Evolutionary conservation across 2,113 vertebrate species (phyloP).

Genomic region (Zapornia atra): DNA sequence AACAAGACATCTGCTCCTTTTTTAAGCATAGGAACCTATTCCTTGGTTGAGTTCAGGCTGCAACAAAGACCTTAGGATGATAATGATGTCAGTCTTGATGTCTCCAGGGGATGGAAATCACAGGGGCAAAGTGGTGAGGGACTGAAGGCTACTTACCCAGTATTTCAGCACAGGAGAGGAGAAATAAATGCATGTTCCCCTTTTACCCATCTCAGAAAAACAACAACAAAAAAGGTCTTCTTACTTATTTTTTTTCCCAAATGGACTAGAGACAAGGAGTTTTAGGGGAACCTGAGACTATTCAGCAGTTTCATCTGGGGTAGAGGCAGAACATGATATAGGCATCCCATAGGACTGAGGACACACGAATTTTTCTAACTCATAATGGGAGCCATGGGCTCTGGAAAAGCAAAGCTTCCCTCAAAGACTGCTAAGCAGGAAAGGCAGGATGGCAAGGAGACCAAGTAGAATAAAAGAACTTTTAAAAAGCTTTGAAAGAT

Average conservation of each 20-base stretch:
- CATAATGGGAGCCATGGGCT: neutral
- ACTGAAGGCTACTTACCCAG: constrained; percentile 29
- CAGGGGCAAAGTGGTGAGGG: neutral
- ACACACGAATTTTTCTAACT: neutral
- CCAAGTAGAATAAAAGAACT: neutral
- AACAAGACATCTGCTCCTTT: neutral
- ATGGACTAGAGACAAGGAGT: neutral
- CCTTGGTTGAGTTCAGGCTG: neutral
- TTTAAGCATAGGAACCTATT: neutral
- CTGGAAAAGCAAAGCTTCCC: neutral
- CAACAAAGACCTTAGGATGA: neutral
- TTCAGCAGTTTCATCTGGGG: neutral
- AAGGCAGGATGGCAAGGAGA: neutral
- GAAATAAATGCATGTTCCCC: neutral
- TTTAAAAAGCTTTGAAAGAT: neutral
- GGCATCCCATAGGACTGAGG: neutral
- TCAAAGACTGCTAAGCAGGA: neutral
- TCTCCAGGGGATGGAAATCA: neutral
- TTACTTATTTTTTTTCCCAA: neutral
- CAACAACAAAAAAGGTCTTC: neutral
- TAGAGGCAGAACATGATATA: neutral
- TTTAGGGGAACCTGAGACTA: neutral
- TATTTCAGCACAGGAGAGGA: neutral
- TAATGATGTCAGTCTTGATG: neutral
- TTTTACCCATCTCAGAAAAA: neutral